Percentiles rank a stretch among this genome's conserved stretches.
Evolutionary conservation across 2,113 vertebrate species (phyloP).

Genomic region (Martes martes): DNA sequence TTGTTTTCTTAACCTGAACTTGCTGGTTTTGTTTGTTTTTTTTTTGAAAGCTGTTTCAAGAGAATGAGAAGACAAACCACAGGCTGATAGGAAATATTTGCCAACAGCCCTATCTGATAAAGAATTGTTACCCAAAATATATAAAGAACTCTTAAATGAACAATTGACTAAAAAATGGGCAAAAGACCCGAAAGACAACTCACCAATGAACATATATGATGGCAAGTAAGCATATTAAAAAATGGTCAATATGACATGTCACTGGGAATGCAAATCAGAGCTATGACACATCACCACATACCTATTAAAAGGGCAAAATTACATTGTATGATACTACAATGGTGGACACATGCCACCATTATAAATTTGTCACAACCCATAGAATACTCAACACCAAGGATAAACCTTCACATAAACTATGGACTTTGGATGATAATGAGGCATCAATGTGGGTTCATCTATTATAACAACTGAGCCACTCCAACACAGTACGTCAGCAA

Average conservation of each 20-base stretch:
- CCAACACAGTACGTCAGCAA: fast-evolving
- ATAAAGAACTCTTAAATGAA: not conserved
- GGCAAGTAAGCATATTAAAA: not conserved
- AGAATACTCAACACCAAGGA: not conserved
- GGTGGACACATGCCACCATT: too few relatives aligned
- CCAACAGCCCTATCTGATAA: not conserved
- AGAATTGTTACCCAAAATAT: not conserved
- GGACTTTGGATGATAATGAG: not conserved
- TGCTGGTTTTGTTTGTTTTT: not conserved
- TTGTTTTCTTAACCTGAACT: not conserved
- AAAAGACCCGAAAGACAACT: not conserved
- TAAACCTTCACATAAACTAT: not conserved
- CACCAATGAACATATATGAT: not conserved
- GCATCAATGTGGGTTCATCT: not conserved
- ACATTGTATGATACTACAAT: not conserved
- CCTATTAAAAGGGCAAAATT: not conserved
- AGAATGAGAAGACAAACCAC: not conserved
- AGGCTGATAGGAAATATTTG: not conserved
- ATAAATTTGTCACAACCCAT: not conserved
- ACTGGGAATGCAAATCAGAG: not conserved
- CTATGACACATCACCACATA: not conserved
- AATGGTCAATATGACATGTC: not conserved
- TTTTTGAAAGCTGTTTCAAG: not conserved
- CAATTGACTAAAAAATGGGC: not conserved
- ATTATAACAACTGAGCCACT: not conserved